Percentiles rank a stretch among this genome's conserved stretches.
Evolutionary conservation across 1,140 invertebrate genomes (phyloP).

Genomic region (Pseudomyrmex cubaensis): DNA sequence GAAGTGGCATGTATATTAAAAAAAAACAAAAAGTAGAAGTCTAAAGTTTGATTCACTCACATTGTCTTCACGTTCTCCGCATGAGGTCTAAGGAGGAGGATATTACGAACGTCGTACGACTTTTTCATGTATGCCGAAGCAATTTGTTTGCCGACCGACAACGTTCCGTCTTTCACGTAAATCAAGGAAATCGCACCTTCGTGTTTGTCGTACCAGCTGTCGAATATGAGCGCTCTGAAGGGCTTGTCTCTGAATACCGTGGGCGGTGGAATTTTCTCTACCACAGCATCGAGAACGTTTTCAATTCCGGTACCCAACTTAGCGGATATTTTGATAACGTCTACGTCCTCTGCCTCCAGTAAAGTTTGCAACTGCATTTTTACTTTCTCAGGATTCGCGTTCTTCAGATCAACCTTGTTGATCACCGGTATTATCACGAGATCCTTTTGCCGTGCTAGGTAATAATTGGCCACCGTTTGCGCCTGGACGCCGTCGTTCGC

Average conservation of each 20-base stretch:
- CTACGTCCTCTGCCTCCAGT: conserved; percentile 92
- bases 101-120: conserved; percentile 91
- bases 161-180: conserved; percentile 90
- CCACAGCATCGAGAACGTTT: conserved; percentile 91
- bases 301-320: conserved; percentile 94
- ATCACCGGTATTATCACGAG: conserved; percentile 96
- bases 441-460: conserved; percentile 94
- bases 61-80: conserved; percentile 89
- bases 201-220: conserved; percentile 97
- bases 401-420: conserved; percentile 98
- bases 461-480: conserved; percentile 99
- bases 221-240: conserved; percentile 95
- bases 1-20: neutral
- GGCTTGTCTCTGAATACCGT: conserved; percentile 86
- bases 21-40: conserved; percentile 12
- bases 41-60: conserved; percentile 84
- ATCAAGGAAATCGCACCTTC: conserved; percentile 94
- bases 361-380: conserved; percentile 92
- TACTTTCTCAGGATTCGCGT: conserved; percentile 94
- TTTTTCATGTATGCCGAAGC: conserved; percentile 88
- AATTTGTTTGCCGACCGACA: conserved; percentile 90
- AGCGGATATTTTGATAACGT: conserved; percentile 93
- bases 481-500: conserved; percentile 99
- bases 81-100: conserved; percentile 93
- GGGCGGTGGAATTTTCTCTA: conserved; percentile 93